Conservation (phyloP, 2,113 vertebrate genomes). For the Oenanthe oenanthe region DNA sequence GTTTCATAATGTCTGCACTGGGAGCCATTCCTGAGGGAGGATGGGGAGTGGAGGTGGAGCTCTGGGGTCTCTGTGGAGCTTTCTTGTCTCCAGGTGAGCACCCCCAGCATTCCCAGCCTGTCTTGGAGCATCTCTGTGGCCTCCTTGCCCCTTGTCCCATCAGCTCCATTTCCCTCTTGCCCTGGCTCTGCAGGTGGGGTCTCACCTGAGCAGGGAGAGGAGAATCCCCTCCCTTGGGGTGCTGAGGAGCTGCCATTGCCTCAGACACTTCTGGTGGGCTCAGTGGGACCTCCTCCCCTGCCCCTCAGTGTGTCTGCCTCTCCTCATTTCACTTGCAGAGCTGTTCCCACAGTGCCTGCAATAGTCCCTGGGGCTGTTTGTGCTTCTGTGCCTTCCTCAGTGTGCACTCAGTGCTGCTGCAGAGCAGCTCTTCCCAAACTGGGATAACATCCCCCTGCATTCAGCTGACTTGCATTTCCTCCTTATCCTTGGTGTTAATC, state of each 20-base stretch:
- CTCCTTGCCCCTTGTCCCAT: neutral
- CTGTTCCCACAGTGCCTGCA: neutral
- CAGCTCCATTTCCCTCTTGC: neutral
- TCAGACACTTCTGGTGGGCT: fast-evolving
- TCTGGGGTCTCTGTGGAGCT: fast-evolving
- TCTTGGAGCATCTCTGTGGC: neutral
- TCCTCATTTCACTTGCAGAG: neutral
- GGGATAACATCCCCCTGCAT: neutral
- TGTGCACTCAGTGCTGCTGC: neutral
- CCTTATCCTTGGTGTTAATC: neutral
- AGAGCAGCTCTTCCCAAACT: neutral
- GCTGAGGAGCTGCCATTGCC: neutral
- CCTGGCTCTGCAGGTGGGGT: neutral
- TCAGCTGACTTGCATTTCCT: constrained; percentile 8
- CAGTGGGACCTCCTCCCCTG: neutral
- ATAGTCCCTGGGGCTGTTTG: fast-evolving
- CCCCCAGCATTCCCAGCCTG: neutral
- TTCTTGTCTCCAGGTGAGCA: neutral
- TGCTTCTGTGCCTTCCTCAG: neutral
- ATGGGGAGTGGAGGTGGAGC: neutral
- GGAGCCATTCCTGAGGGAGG: neutral
- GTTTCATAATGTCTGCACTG: fast-evolving
- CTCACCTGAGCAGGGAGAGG: neutral
- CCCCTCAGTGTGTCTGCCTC: fast-evolving
- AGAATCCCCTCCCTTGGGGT: neutral